phyloP scores from a whole-genome alignment of 2,797 vertebrate genomes.

The Chaenodraco wilsoni region DNA sequence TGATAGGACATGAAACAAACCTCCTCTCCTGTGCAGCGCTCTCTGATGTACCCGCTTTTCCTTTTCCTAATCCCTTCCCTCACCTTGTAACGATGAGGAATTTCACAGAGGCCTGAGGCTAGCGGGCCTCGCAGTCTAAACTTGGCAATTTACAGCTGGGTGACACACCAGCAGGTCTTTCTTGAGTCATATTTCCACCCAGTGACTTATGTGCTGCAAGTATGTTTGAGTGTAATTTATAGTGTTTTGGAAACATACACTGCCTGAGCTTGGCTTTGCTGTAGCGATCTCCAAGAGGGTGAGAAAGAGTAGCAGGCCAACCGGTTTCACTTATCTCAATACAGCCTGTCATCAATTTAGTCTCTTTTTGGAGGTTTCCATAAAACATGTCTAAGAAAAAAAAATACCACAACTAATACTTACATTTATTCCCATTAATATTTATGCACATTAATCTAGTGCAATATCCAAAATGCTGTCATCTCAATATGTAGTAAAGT shows the following conservation, averaged over 20 bases:
- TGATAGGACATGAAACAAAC: neutral
- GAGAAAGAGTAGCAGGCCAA: constrained; percentile 63
- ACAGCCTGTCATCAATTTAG: constrained; percentile 8
- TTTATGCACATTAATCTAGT: too few species aligned
- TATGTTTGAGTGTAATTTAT: constrained; percentile 66
- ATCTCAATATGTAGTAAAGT: too few species aligned
- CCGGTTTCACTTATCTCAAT: constrained; percentile 46
- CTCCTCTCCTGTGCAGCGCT: constrained; percentile 21
- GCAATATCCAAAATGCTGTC: too few species aligned
- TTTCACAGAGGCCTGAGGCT: constrained; percentile 73
- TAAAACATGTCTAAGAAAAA: constrained; percentile 5
- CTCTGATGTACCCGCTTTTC: constrained; percentile 41
- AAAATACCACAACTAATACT: neutral
- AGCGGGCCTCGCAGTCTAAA: constrained; percentile 64
- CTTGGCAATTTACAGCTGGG: constrained; percentile 75
- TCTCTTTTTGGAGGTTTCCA: constrained; percentile 46
- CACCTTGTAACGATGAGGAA: constrained; percentile 75
- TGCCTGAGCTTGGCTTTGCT: constrained; percentile 43
- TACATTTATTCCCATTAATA: neutral
- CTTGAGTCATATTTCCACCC: constrained; percentile 73
- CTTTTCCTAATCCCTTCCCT: constrained; percentile 48
- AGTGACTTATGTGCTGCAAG: constrained; percentile 61
- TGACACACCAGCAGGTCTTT: constrained; percentile 74
- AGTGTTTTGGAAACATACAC: constrained; percentile 62
- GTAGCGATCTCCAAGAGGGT: constrained; percentile 55